These are phyloP conservation scores for Pyrgilauda ruficollis DNA, from an alignment of 2,113 vertebrate species.

Conservation along the genomic window DNA sequence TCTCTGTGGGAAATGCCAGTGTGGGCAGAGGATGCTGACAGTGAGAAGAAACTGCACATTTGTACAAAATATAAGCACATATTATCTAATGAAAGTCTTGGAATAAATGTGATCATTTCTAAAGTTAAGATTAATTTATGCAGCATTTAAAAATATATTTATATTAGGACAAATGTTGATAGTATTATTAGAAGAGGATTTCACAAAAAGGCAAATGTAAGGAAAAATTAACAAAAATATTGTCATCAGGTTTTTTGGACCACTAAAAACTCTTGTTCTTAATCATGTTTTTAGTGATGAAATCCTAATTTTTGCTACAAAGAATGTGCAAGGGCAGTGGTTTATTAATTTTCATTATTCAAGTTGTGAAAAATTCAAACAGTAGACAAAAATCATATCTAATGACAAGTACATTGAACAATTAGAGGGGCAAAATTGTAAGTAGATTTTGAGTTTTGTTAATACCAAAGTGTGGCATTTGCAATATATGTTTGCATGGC, in stretches of 20 bases:
- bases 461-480: neutral
- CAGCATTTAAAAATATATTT: neutral
- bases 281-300: neutral
- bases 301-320: neutral
- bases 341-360: neutral
- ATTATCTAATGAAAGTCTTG: neutral
- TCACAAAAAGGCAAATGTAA: neutral
- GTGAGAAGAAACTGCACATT: neutral
- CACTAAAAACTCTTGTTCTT: neutral
- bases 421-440: neutral
- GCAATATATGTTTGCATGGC: neutral
- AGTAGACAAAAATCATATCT: neutral
- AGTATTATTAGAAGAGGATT: neutral
- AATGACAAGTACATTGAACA: neutral
- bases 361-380: neutral
- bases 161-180: neutral
- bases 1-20: slow-evolving; percentile 14
- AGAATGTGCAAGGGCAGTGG: neutral
- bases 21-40: neutral
- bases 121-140: neutral
- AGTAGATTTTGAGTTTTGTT: neutral
- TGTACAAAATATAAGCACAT: neutral
- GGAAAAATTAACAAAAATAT: neutral
- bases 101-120: neutral
- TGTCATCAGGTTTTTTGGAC: fast-evolving